Evolutionary conservation across 2,113 vertebrate species (phyloP), one percentile per base, ranked within the genome.

Genomic region (Peromyscus leucopus): DNA sequence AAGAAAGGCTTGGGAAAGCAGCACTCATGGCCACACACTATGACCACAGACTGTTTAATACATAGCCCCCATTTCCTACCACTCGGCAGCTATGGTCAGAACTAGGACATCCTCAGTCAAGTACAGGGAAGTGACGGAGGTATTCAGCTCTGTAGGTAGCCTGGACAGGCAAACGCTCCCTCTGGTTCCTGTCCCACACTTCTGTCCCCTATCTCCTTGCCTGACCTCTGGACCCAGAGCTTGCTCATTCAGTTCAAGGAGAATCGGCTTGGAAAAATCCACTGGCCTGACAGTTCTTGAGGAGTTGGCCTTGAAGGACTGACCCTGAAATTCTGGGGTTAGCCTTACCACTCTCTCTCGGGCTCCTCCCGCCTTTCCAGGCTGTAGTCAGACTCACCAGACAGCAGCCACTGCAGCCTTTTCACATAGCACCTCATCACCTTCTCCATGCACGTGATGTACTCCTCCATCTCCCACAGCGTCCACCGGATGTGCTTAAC

Each of bases 361-460:
- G 1, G 13, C 16, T 55, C 4, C 33, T 89, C 46, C 0, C 0
- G 7, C 21, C 28, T 72, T 21, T n/a, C 33, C 13, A 26, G 36
- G 33, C 10, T 10, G 80, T 9, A 0, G 67, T 11, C 89, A 75
- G 75, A 0, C 93, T 97, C 96, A 99, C 99, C 99, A 36, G 99
- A 99, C 31, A 99, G 98, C 76, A 99, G 98, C 99, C 99, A 99
- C 91, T 98, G 98, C 92, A 99, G 87, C 82, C 99, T 98, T 46
- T 93, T 96, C 33, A 98, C 0, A 0, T 99, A 99, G 24, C 99
- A 74, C 39, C 46, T 96, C 28, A 98, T 42, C 36, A 98, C 94
- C 80, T 95, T 98, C 97, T 99, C 96, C 51, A 99, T 69, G 24
- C 98, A 95, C 0, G 74, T 83, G 61, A 98, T 98, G 96, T 99